Percentiles rank a stretch among this genome's conserved stretches.
Evolutionary conservation across 2,797 vertebrate species (phyloP).

Genomic region (Spea hammondii): DNA sequence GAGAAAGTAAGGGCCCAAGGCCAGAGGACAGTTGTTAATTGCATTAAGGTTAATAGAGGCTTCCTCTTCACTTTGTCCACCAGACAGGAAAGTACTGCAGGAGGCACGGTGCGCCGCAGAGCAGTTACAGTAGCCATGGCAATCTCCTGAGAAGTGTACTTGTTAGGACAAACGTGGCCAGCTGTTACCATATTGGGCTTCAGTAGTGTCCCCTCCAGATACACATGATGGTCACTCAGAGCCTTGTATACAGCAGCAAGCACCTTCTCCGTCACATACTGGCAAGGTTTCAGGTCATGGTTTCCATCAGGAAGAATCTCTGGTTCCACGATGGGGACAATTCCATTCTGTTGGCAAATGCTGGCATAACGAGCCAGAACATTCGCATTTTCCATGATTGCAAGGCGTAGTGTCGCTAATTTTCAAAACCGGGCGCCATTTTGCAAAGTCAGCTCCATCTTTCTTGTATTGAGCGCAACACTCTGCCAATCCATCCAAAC

Average conservation of each 20-base stretch:
- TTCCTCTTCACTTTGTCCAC: slow-evolving; percentile 96
- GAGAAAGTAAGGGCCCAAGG: slow-evolving; percentile 95
- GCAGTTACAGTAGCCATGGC: slow-evolving; percentile 91
- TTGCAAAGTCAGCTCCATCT: slow-evolving; percentile 92
- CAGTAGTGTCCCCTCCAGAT: slow-evolving; percentile 92
- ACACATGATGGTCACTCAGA: slow-evolving; percentile 92
- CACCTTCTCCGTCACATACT: slow-evolving; percentile 95
- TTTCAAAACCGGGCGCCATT: slow-evolving; percentile 97
- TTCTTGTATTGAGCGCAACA: slow-evolving; percentile 97
- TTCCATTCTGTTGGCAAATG: slow-evolving; percentile 98
- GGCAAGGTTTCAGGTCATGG: slow-evolving; percentile 90
- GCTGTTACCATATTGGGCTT: slow-evolving; percentile 98
- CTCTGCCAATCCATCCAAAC: slow-evolving; percentile 90
- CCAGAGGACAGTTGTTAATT: slow-evolving; percentile 89
- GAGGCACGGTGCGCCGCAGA: slow-evolving; percentile 90
- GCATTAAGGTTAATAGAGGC: slow-evolving; percentile 93
- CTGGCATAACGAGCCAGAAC: slow-evolving; percentile 93
- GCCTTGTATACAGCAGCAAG: slow-evolving; percentile 93
- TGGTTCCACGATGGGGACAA: slow-evolving; percentile 93
- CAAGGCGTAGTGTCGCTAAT: slow-evolving; percentile 87
- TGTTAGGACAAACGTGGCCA: slow-evolving; percentile 88
- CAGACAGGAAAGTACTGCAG: slow-evolving; percentile 91
- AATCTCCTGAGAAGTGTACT: slow-evolving; percentile 88
- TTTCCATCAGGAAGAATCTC: slow-evolving; percentile 96
- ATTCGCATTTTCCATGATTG: slow-evolving; percentile 89